Evolutionary conservation across 2,888 invertebrate species (phyloP).

Genomic region (Amphimallon solstitiale): DNA sequence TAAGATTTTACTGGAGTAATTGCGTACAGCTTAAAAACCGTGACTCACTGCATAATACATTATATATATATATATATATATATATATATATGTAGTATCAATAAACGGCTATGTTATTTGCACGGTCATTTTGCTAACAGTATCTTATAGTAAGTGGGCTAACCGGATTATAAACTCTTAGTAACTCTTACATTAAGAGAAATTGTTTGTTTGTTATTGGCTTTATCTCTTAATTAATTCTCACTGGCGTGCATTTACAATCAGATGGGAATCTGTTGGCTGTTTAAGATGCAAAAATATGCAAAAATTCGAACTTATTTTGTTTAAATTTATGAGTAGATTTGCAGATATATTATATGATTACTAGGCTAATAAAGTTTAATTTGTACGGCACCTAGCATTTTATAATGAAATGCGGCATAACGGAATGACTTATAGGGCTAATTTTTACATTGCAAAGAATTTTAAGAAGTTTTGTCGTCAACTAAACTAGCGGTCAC

Average conservation of each 20-base stretch:
- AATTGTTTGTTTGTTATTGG: constrained; percentile 21
- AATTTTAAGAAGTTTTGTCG: too few relatives aligned
- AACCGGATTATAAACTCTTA: constrained; percentile 28
- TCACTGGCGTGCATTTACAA: not conserved
- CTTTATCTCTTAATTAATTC: constrained; percentile 15
- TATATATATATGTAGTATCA: constrained; percentile 19
- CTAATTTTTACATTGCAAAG: too few relatives aligned
- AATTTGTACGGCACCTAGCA: too few relatives aligned
- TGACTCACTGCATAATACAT: constrained; percentile 14
- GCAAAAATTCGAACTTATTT: constrained; percentile 1
- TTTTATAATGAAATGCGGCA: too few relatives aligned
- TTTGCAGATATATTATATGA: not conserved
- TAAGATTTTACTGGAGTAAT: constrained; percentile 7
- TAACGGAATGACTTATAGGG: too few relatives aligned
- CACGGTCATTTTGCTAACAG: constrained; percentile 20
- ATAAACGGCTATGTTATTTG: constrained; percentile 25
- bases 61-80: not conserved
- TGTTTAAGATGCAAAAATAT: constrained; percentile 1
- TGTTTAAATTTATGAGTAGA: not conserved
- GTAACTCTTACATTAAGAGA: constrained; percentile 11
- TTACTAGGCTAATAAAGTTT: not conserved
- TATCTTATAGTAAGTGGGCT: constrained; percentile 21
- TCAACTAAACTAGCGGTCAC: too few relatives aligned
- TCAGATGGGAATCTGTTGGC: not conserved
- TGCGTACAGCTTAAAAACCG: constrained; percentile 19